A percentile compares a stretch with the other conserved stretches of the same genome.
These are phyloP conservation scores for Drosophila barbarae DNA, from an alignment of 2,888 invertebrate genomes.

Conservation along the genomic window DNA sequence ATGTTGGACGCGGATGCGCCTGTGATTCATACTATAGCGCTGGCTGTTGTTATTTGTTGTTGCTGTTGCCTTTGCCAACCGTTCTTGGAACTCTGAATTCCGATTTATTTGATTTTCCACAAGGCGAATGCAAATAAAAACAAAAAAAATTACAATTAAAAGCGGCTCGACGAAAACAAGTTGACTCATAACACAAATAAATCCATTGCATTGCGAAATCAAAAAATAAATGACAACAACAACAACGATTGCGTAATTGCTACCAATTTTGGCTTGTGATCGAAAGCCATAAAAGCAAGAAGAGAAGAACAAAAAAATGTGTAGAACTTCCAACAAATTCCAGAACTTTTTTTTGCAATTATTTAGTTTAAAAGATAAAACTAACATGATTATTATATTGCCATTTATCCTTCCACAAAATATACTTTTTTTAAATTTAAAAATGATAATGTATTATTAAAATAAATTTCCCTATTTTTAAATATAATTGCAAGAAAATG, in stretches of 20 bases:
- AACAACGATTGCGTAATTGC: slow-evolving; percentile 64
- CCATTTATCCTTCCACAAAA: no score
- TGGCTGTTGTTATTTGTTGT: neutral
- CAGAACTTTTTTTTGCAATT: neutral
- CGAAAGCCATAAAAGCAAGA: slow-evolving; percentile 30
- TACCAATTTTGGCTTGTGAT: slow-evolving; percentile 59
- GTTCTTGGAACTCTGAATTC: slow-evolving; percentile 24
- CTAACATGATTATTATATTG: neutral
- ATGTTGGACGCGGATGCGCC: slow-evolving; percentile 13
- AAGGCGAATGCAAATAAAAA: slow-evolving; percentile 18
- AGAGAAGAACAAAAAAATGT: neutral
- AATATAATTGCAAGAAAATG: neutral
- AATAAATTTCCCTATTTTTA: no score
- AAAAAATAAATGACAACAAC: slow-evolving; percentile 15
- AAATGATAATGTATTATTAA: no score
- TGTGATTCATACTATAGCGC: slow-evolving; percentile 22
- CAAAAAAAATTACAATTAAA: slow-evolving; percentile 17
- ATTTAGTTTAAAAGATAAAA: neutral
- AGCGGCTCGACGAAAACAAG: slow-evolving; percentile 24
- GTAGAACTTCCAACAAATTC: neutral
- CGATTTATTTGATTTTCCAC: slow-evolving; percentile 21
- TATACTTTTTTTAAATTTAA: no score
- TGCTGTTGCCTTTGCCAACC: neutral
- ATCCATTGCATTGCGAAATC: slow-evolving; percentile 19
- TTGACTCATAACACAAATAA: slow-evolving; percentile 20